phyloP scores from a whole-genome alignment of 2,113 vertebrate genomes.

The Chaenocephalus aceratus region DNA sequence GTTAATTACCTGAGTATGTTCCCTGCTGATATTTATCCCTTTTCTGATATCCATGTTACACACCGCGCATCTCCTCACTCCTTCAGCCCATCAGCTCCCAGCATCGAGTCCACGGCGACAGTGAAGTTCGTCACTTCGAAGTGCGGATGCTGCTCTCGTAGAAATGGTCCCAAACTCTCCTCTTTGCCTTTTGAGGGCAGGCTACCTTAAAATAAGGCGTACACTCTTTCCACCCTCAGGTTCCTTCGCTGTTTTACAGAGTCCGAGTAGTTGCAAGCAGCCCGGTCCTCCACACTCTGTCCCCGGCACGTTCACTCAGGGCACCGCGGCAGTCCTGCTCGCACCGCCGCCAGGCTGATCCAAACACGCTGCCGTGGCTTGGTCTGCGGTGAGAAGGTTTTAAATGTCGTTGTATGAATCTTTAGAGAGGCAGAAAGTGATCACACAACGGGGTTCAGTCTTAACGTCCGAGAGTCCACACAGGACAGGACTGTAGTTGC shows the following conservation, averaged over 20 bases:
- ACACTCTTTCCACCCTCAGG: not conserved
- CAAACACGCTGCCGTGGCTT: conserved; percentile 9
- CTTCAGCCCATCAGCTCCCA: conserved; percentile 26
- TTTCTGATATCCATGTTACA: conserved; percentile 75
- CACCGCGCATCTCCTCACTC: conserved; percentile 59
- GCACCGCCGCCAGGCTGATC: conserved; percentile 6
- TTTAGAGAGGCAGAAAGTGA: conserved; percentile 3
- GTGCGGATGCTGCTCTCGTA: conserved; percentile 29
- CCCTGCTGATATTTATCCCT: conserved; percentile 53
- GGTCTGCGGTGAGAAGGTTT: not conserved
- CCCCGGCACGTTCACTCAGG: conserved; percentile 4
- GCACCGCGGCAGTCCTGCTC: conserved; percentile 3
- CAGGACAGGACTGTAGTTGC: conserved; percentile 30
- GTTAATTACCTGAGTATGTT: conserved; percentile 57
- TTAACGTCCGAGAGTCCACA: conserved; percentile 22
- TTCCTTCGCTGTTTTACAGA: not conserved
- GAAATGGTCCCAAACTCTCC: conserved; percentile 43
- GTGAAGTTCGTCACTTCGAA: conserved; percentile 53
- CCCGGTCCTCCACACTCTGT: not conserved
- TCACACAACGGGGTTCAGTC: not conserved
- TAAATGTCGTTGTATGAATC: not conserved
- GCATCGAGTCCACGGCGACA: conserved; percentile 32
- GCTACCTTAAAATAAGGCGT: not conserved
- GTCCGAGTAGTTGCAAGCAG: not conserved
- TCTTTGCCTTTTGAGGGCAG: not conserved